Conservation (phyloP, 1,140 invertebrate genomes). For the Drosophila arawakana region DNA sequence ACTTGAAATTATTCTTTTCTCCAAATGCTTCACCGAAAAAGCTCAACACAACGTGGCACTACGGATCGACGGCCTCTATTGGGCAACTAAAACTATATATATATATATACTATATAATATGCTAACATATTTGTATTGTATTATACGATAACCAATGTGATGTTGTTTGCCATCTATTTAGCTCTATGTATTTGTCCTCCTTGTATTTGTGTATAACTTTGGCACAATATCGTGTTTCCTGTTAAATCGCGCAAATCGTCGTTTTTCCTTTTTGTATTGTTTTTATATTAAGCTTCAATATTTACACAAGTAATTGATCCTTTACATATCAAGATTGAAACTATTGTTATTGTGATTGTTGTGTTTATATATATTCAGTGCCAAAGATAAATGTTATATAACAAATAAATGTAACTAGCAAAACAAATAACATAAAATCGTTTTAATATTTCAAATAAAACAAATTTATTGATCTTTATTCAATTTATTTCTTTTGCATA, state of each 20-base stretch:
- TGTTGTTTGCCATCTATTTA: conserved; percentile 55
- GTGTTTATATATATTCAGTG: conserved; percentile 40
- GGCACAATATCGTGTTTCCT: conserved; percentile 52
- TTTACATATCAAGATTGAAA: conserved; percentile 51
- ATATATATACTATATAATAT: conserved; percentile 29
- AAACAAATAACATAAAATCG: not conserved
- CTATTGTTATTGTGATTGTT: conserved; percentile 44
- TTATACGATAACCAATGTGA: conserved; percentile 66
- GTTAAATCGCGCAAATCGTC: conserved; percentile 34
- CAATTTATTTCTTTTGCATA: conserved; percentile 69
- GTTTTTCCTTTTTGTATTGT: conserved; percentile 13
- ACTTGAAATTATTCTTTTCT: conserved; percentile 48
- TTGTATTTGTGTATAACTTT: conserved; percentile 21
- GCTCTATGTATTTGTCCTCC: conserved; percentile 16
- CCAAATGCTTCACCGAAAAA: conserved; percentile 36
- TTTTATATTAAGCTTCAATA: conserved; percentile 32
- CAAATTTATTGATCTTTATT: conserved; percentile 55
- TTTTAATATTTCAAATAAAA: not conserved
- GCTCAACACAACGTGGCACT: conserved; percentile 52
- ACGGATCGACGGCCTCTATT: conserved; percentile 73
- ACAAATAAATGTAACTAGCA: conserved; percentile 40
- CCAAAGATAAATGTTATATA: conserved; percentile 57
- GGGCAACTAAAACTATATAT: conserved; percentile 58
- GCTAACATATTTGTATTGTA: conserved; percentile 30
- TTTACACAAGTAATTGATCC: conserved; percentile 22